These are phyloP conservation scores for Calcarius lapponicus DNA, from an alignment of 2,797 vertebrate species.

Conservation along the genomic window DNA sequence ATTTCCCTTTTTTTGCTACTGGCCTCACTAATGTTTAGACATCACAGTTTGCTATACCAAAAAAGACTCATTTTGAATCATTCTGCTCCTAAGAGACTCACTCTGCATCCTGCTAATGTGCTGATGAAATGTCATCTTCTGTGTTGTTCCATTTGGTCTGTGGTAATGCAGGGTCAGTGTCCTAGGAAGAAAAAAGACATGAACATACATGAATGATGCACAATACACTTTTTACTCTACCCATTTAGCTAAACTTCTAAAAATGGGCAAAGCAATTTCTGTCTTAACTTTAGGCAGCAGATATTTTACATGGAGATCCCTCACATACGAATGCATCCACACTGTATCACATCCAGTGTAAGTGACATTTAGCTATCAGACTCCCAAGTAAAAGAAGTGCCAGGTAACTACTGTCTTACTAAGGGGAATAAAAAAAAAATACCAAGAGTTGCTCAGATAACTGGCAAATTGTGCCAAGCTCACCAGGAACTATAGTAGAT, in stretches of 20 bases:
- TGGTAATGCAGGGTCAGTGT: background rate
- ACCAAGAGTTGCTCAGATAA: background rate
- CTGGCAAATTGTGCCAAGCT: background rate
- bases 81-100: background rate
- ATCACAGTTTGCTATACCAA: background rate
- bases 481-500: background rate
- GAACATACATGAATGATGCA: background rate
- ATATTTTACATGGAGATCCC: background rate
- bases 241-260: background rate
- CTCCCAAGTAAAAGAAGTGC: background rate
- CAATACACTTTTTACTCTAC: background rate
- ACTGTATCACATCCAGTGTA: background rate
- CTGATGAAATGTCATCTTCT: background rate
- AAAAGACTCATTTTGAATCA: background rate
- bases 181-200: background rate
- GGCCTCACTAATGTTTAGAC: background rate
- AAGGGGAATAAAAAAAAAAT: background rate
- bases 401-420: background rate
- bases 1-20: background rate
- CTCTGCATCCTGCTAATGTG: background rate
- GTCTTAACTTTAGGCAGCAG: background rate
- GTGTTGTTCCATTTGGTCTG: fast-evolving
- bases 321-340: fast-evolving
- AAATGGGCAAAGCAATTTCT: background rate
- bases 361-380: background rate